Base-by-base conservation (phyloP, 2,888 invertebrate species). In the Pheosia tremula region DNA sequence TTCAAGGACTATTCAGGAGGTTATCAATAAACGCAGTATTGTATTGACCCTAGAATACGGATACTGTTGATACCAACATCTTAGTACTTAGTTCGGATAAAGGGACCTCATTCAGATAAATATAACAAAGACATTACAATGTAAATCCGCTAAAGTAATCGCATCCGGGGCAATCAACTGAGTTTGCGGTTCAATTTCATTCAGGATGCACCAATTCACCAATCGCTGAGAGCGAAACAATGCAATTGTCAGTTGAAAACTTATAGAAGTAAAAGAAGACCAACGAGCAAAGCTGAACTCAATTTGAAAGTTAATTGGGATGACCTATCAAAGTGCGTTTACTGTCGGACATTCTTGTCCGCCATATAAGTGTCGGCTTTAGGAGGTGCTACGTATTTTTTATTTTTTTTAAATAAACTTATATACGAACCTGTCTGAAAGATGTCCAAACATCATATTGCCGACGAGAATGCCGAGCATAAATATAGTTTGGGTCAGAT, bases 381-480 rank as follows among this genome's bases (percentile, higher is more conserved):
- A n/a, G n/a, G 24, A 24, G 24, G 24, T 24, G 24, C 2, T 24
- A 24, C 24, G 24, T 24, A 24, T 24, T 24, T 24, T 24, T 41
- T 41, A 5, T 5, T 5, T 9, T 43, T 43, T 43, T 9, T 9
- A 9, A 8, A 6, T 43, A 9, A 37, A 36, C 24, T 37, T 24
- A 53, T 37, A 9, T 38, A 38, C 90, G 75, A 63, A 97, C 97
- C 95, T 96, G 90, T 97, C 97, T n/a, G 97, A 95, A 37, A 96
- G 88, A 84, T 95, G 94, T 63, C 97, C 97, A 82, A 97, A 97
- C 59, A 95, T 75, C 86, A 97, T 95, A 78, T 96, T 97, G 57
- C 97, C 97, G 57, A 96, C 90, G 65, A 97, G 94, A 64, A 97
- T 96, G 5, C 97, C 97, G 55, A 96, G 88, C 97, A 97, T 97